Evolutionary conservation across 2,113 vertebrate genomes (phyloP).

Genomic region (Forbesichthys papilliferus): DNA sequence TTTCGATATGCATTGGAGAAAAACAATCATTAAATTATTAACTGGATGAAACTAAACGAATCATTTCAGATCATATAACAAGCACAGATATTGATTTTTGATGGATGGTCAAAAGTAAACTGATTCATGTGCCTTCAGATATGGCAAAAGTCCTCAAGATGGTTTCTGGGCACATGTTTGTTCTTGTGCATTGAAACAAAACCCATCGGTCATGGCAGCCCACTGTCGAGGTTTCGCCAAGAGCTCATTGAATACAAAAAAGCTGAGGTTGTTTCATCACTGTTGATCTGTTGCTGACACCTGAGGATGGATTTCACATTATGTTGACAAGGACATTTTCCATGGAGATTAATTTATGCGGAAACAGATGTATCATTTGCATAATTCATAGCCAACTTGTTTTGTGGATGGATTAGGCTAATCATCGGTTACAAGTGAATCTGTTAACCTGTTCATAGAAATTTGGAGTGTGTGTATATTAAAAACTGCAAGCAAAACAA

Average conservation of each 20-base stretch:
- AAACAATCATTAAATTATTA: too few relatives aligned
- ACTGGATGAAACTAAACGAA: too few relatives aligned
- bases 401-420: constrained; percentile 53
- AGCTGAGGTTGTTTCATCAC: constrained; percentile 15
- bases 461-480: background rate
- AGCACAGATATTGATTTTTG: too few relatives aligned
- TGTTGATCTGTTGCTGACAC: constrained; percentile 20
- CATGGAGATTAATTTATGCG: constrained; percentile 49
- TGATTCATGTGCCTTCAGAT: too few relatives aligned
- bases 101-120: too few relatives aligned
- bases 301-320: constrained; percentile 20
- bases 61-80: too few relatives aligned
- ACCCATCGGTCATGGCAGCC: background rate
- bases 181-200: background rate
- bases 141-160: background rate
- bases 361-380: constrained; percentile 65
- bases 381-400: constrained; percentile 66
- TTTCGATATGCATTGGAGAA: too few relatives aligned
- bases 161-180: background rate
- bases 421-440: constrained; percentile 54
- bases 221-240: background rate
- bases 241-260: constrained; percentile 8
- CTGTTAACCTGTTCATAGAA: constrained; percentile 31
- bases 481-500: too few relatives aligned
- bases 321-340: constrained; percentile 43